phyloP scores from a whole-genome alignment of 2,797 vertebrate species.

The Phrynocephalus forsythii region DNA sequence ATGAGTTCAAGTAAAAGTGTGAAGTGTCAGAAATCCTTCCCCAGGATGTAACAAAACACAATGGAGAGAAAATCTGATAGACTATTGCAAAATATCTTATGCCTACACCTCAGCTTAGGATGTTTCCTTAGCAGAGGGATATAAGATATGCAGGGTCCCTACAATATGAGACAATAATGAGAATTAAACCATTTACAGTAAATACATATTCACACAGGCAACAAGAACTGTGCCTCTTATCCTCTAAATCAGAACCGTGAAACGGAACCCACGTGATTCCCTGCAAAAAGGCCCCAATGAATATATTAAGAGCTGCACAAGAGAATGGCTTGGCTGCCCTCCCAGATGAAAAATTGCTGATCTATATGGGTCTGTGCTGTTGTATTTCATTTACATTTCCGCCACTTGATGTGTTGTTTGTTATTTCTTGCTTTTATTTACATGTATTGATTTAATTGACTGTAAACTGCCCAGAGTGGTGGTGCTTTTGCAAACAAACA shows the following conservation, averaged over 20 bases:
- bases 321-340: not conserved
- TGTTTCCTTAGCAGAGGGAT: not conserved
- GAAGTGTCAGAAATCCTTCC: not conserved
- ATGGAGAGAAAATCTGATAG: not conserved
- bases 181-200: not conserved
- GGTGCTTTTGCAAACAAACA: too few relatives aligned
- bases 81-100: not conserved
- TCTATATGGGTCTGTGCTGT: too few relatives aligned
- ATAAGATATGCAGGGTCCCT: not conserved
- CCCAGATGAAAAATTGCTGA: not conserved
- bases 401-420: too few relatives aligned
- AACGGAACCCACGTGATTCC: not conserved
- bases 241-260: not conserved
- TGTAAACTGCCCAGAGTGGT: too few relatives aligned
- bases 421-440: too few relatives aligned
- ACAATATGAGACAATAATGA: too few relatives aligned
- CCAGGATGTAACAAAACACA: too few relatives aligned
- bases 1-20: too few relatives aligned
- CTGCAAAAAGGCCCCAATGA: not conserved
- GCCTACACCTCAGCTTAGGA: too few relatives aligned
- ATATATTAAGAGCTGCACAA: not conserved
- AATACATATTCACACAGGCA: not conserved
- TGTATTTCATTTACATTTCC: too few relatives aligned
- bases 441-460: too few relatives aligned
- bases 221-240: not conserved